These are phyloP conservation scores for Laupala kohalensis DNA, from an alignment of 1,140 invertebrate genomes.

Conservation along the genomic window DNA sequence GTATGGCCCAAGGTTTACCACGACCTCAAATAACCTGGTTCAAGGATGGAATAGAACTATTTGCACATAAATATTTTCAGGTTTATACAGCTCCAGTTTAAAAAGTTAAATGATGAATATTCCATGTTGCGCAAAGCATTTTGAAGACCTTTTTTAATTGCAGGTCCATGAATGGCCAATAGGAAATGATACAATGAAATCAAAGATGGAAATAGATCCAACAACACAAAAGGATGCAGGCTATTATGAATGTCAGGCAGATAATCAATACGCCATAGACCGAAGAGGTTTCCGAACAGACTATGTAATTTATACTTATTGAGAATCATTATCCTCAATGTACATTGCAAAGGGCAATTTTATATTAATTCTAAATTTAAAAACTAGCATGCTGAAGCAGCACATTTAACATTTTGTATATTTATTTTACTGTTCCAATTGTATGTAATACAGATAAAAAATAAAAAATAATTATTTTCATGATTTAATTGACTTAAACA, in stretches of 20 bases:
- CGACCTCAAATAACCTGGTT: constrained; percentile 40
- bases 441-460: too few species aligned
- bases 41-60: constrained; percentile 43
- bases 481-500: too few species aligned
- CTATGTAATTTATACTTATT: constrained; percentile 51
- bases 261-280: constrained; percentile 64
- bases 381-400: too few species aligned
- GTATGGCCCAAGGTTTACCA: constrained; percentile 38
- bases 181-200: constrained; percentile 33
- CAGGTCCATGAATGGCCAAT: constrained; percentile 38
- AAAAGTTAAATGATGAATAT: neutral
- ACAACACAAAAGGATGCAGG: constrained; percentile 47
- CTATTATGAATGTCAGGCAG: constrained; percentile 59
- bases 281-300: constrained; percentile 53
- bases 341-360: too few species aligned
- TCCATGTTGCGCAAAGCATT: neutral
- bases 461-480: too few species aligned
- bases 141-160: neutral
- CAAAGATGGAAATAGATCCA: constrained; percentile 44
- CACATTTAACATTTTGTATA: too few species aligned
- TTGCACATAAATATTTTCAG: constrained; percentile 40
- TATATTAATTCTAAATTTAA: too few species aligned
- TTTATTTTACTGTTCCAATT: too few species aligned
- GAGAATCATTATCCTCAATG: too few species aligned
- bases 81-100: constrained; percentile 19